Conservation (phyloP, 2,113 vertebrate species). For the Scomber colias region DNA sequence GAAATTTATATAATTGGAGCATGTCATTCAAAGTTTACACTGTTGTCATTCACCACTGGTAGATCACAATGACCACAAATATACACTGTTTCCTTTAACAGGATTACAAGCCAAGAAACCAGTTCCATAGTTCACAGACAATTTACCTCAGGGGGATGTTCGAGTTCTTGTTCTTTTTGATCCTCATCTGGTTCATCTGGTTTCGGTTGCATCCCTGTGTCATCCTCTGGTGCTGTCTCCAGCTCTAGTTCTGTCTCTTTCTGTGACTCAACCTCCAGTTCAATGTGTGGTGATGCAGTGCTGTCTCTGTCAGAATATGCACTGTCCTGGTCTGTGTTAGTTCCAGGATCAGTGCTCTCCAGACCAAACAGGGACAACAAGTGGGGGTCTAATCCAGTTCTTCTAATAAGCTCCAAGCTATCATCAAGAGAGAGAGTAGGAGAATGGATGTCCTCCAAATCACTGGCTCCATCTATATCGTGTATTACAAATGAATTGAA, state of each 20-base stretch:
- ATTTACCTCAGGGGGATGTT: slow-evolving; percentile 54
- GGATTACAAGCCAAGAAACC: background rate
- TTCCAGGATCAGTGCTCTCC: background rate
- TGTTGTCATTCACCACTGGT: background rate
- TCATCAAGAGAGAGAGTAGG: slow-evolving; percentile 69
- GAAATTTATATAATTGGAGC: slow-evolving; percentile 12
- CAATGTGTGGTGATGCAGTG: background rate
- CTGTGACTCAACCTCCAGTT: slow-evolving; percentile 9
- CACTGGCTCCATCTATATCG: background rate
- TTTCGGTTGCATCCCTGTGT: background rate
- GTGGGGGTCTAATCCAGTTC: slow-evolving; percentile 59
- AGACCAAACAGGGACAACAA: slow-evolving; percentile 65
- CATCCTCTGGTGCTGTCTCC: slow-evolving; percentile 23
- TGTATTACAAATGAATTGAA: background rate
- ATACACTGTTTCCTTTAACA: background rate
- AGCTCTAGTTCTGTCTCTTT: background rate
- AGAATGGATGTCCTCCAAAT: background rate
- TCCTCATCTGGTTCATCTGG: slow-evolving; percentile 45
- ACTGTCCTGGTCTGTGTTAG: background rate
- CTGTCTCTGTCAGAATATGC: slow-evolving; percentile 22
- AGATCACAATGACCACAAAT: background rate
- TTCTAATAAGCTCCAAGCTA: slow-evolving; percentile 70
- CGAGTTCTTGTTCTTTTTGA: slow-evolving; percentile 17
- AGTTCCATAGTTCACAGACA: too few relatives aligned
- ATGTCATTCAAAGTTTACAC: background rate